Evolutionary conservation across 92 coral and sea anemone species (phyloP), one percentile per base, ranked within the genome.

Genomic region (Paramuricea clavata): DNA sequence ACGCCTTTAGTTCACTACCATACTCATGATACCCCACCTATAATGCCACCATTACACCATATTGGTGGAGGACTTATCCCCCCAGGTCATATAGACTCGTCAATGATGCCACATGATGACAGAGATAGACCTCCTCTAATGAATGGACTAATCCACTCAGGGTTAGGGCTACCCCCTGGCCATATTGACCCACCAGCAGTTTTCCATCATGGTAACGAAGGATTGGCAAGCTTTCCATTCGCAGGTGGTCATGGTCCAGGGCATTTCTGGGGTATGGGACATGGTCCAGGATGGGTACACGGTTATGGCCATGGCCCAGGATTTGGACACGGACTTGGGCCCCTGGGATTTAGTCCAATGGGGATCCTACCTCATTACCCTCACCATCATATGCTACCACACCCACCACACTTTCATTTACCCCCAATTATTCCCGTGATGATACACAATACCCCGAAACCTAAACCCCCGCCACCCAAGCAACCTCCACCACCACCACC

Each of bases 71-170:
- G 17, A 31, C 84, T 79, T 36, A 79, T 79, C 28, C 84, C 84
- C 9, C 84, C 84, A 5, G 84, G 84, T 5, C 84, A 79, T 60
- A 79, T 79, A 59, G 84, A 79, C 56, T 79, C 84, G 25, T 11
- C 84, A 79, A 65, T 79, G 57, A 79, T 79, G 84, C 84, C 84
- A 0, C 84, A 79, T 27, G 84, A 79, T 65, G 84, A 79, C 34
- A 57, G 84, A 57, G 84, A 79, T 19, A 35, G 32, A 2, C 84
- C 84, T 8, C 84, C 84, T 13, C 39, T 79, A 79, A 59, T 79
- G 73, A 79, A 79, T 41, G 84, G 84, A 36, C 73, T 79, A 12
- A 79, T 79, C 28, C 84, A 79, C 56, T 33, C 84, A 10, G 84
- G 84, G 34, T 61, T 79, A 57, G 84, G 73, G 16, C 39, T 79